Percentiles rank a stretch among this genome's conserved stretches.
These are phyloP conservation scores for Galaxias olidus DNA, from an alignment of 2,797 vertebrate species.

Conservation along the genomic window DNA sequence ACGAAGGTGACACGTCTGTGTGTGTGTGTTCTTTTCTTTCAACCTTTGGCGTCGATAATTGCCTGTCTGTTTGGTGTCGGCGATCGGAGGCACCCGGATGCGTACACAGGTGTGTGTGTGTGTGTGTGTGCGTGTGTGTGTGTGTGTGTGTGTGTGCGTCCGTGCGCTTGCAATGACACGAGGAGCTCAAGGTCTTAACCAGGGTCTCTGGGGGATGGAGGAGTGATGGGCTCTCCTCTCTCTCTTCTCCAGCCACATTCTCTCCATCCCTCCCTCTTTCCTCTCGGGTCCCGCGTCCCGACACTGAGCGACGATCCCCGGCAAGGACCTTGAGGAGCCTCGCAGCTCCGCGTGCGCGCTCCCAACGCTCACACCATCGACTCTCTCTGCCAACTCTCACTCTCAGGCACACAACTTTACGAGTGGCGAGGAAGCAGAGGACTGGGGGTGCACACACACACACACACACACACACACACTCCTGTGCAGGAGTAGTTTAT, in stretches of 20 bases:
- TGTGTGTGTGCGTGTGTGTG: background rate
- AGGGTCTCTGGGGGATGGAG: conserved; percentile 19
- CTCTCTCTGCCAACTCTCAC: conserved; percentile 23
- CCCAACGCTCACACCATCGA: conserved; percentile 4
- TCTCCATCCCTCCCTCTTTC: background rate
- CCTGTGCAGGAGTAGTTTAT: too few species aligned
- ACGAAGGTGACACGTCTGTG: too few species aligned
- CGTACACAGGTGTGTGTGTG: background rate
- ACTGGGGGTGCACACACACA: background rate
- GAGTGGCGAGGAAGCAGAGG: background rate
- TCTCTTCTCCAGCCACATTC: background rate
- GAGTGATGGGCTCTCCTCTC: background rate
- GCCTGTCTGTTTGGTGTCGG: too few species aligned
- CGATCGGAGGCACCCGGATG: too few species aligned
- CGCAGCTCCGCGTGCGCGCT: background rate
- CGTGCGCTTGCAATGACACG: conserved; percentile 15
- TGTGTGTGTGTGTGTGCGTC: conserved; percentile 4
- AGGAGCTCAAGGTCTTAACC: conserved; percentile 63
- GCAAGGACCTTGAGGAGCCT: background rate
- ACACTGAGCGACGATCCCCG: background rate
- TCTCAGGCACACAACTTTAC: background rate
- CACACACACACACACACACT: background rate
- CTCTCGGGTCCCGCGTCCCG: background rate
- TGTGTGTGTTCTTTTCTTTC: too few species aligned
- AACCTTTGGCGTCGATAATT: too few species aligned